Evolutionary conservation across 2,797 vertebrate genomes (phyloP), one percentile per base, ranked within the genome.

Genomic region (Myripristis jacobus): DNA sequence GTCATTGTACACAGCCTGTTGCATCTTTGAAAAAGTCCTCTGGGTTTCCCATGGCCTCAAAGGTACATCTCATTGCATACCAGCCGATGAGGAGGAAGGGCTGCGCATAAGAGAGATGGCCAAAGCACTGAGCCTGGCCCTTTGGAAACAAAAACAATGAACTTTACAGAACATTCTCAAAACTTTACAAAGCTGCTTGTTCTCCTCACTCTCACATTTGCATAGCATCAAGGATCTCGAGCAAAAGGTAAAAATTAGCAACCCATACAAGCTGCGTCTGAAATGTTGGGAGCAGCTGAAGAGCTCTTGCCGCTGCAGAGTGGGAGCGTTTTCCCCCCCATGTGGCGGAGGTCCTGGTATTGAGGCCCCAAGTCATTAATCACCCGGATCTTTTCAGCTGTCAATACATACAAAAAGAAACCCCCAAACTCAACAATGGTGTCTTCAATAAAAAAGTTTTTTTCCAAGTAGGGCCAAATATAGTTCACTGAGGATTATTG

Each of bases 341-440:
- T 84, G 84, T 81, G 82, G 80, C 65, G 43, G 86, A 86, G 90
- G 89, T 92, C 83, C 82, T 90, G 80, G 79, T 93, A 90, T 95
- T 93, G 91, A 92, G 92, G 90, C 91, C 92, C 86, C 87, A 79
- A 92, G 94, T 95, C 94, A 95, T 97, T 96, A 97, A 96, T 98
- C 96, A 96, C 91, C 62, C 44, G 73, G 86, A 93, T 92, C 94
- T 93, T 96, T 96, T 96, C 94, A 96, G 92, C 93, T 95, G 94
- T 95, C 96, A 94, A 87, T 93, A 77, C 19, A 65, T 84, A 96
- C 95, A 96, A 95, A 96, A 95, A 93, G 90, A 94, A 91, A 92
- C 85, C 90, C 80, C 89, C 83, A 77, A 85, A 81, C 71, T 82
- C 85, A 90, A 95, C 95, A 96, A 95, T 93, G 87, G 75, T 68